These are phyloP conservation scores for Glomeris marginata DNA, from an alignment of 2,888 invertebrate genomes.

Conservation along the genomic window DNA sequence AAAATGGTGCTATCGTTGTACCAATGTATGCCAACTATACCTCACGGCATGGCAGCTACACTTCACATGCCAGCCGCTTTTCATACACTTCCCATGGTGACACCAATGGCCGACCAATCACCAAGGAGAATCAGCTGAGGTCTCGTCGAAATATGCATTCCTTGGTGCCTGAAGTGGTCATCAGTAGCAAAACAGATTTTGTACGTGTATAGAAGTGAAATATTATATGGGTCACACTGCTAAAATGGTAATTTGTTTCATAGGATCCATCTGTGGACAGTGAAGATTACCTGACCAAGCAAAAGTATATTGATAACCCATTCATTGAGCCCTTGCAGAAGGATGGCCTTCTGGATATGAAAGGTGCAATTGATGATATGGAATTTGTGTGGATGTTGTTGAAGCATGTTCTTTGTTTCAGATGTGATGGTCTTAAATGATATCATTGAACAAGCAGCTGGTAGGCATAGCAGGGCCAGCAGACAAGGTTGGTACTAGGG, in stretches of 20 bases:
- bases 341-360: conserved; percentile 84
- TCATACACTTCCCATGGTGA: conserved; percentile 92
- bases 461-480: conserved; percentile 57
- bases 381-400: background rate
- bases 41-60: conserved; percentile 82
- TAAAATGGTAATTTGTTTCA: conserved; percentile 21
- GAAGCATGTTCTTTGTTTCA: conserved; percentile 32
- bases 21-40: conserved; percentile 79
- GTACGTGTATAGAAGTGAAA: conserved; percentile 12
- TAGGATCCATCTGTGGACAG: conserved; percentile 46
- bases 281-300: conserved; percentile 66
- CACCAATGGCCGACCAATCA: conserved; percentile 59
- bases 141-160: conserved; percentile 26
- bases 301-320: conserved; percentile 66
- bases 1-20: conserved; percentile 87
- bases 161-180: conserved; percentile 27
- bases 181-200: conserved; percentile 23
- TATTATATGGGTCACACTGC: too few relatives aligned
- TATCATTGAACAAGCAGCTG: conserved; percentile 85
- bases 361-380: conserved; percentile 43
- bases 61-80: conserved; percentile 81
- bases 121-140: conserved; percentile 71
- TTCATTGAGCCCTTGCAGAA: conserved; percentile 76
- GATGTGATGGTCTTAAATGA: conserved; percentile 96
- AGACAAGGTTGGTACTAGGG: conserved; percentile 66